Base-by-base conservation (phyloP, 1,140 invertebrate species). In the Drosophila nigrodunni region DNA sequence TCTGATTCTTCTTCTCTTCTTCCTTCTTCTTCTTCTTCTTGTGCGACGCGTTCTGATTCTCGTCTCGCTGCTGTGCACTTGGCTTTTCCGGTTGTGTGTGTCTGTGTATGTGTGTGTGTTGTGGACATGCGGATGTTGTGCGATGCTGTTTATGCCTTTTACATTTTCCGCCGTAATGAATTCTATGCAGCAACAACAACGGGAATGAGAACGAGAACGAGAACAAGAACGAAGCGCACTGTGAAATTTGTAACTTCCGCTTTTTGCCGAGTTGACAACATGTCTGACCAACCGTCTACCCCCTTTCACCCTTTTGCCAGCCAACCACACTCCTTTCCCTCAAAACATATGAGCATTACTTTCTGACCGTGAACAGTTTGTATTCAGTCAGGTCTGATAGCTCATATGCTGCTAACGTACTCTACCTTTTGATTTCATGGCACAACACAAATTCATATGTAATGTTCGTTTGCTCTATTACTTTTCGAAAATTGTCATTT, bases 111-210 rank as follows among this genome's bases (percentile, higher is more conserved):
- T 71, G 44, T 69, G 15, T 37, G n/a, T 18, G 30, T 21, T 69
- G 69, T 77, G 70, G 77, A 78, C 77, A 80, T 71, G 80, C 85
- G 83, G 83, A 88, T 88, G 83, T 88, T 88, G 83, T 89, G 83
- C 74, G 80, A 89, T 88, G 83, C 83, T 88, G 83, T 88, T 88
- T 88, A 88, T 88, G 85, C 83, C 85, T 83, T 88, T 88, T 89
- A 88, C 83, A 88, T 88, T 88, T 88, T 88, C 85, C 80, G 83
- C 77, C 77, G 74, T 89, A 88, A 88, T 89, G 83, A 89, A 89
- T 89, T 89, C 83, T 80, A 89, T 81, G 85, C 72, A 55, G 57
- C 37, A 37, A 37, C n/a, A 37, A 54, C 50, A 25, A 70, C 50
- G 18, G 18, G 18, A 21, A 21, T 21, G 18, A 1, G 18, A 54